Base-by-base conservation (phyloP, 1,140 invertebrate genomes). In the Caenorhabditis tropicalis region DNA sequence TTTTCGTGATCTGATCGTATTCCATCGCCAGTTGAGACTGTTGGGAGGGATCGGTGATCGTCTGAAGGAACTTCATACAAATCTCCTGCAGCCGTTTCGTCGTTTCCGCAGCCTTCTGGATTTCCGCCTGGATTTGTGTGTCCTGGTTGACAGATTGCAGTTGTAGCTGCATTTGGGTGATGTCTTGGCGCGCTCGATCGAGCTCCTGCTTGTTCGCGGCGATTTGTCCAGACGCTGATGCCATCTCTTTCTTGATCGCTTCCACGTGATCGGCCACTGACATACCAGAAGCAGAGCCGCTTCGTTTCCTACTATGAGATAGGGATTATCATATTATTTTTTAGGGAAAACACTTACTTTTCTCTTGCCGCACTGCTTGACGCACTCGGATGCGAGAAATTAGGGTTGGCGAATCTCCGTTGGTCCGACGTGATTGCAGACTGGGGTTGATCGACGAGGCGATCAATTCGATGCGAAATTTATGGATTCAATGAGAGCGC, bases 381-480 rank as follows among this genome's bases (percentile, higher is more conserved):
- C 39, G 51, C 27, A 29, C 48, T 36, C 19, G 15, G 79, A 53
- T 74, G 65, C 65, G 65, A 74, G 65, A 43, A 74, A n/a, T 74
- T 74, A 1, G 65, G 65, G 27, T 74, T 74, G 15, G 65, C 65
- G n/a, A 74, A 74, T 74, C 65, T 74, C 27, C 65, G 65, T 74
- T 74, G 65, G 65, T 74, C 65, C 65, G 65, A 74, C 65, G 65
- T 74, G 65, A 74, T 74, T 74, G 65, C 43, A 43, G 33, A 19
- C 65, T 33, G 65, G 29, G 65, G 21, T 74, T 74, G 65, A 74
- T 74, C 65, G 65, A 43, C 65, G 3, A 24, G 65, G 65, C 65
- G 65, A 74, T 46, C 65, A 74, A 43, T 27, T 56, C 27, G 9
- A 24, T n/a, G 7, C 7, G 9, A n/a, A 4, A 74, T 33, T 39